Base-by-base conservation (phyloP, 2,888 invertebrate species). In the Capitulum mitella region DNA sequence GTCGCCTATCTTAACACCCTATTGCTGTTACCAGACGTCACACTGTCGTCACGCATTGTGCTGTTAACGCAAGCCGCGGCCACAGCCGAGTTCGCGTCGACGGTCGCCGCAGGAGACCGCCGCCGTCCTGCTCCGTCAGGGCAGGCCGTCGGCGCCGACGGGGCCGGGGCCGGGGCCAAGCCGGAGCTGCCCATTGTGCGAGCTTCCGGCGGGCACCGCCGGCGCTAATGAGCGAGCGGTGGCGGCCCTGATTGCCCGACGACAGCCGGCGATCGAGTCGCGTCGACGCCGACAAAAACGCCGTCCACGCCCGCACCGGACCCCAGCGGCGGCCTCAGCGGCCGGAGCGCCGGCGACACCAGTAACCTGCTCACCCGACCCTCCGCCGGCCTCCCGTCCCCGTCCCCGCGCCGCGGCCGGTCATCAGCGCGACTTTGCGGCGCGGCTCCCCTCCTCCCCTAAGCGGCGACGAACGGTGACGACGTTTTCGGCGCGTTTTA, bases 401-500 rank as follows among this genome's bases (percentile, higher is more conserved):
- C 29, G 22, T 37, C 0, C 32, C 61, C 1, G 12, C 34, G 70
- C 37, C 19, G 37, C 70, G 22, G 37, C 32, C 22, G 34, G 19
- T 37, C 70, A 70, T 70, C 70, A 37, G 26, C 32, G 22, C 22
- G 37, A 37, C 70, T 70, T 70, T 70, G 70, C 37, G 64, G 37
- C 70, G 37, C 22, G 5, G 16, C 37, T 70, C 70, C 70, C 70
- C 70, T 70, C 10, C 37, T 70, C 70, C 70, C 70, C 70, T 70
- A 70, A 70, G 70, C 70, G 70, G 3, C 70, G 70, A 70, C 70
- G 70, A 34, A 22, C 70, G 64, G 19, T 34, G 64, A 16, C 34
- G 34, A 34, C 34, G 34, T 32, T 70, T 70, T 70, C 37, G 70
- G 70, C 22, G 37, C 70, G 37, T 70, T 70, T 70, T 70, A 70